A percentile compares a stretch with the other conserved stretches of the same genome.
phyloP scores from a whole-genome alignment of 2,888 invertebrate species.

The Cheilosia vernalis region DNA sequence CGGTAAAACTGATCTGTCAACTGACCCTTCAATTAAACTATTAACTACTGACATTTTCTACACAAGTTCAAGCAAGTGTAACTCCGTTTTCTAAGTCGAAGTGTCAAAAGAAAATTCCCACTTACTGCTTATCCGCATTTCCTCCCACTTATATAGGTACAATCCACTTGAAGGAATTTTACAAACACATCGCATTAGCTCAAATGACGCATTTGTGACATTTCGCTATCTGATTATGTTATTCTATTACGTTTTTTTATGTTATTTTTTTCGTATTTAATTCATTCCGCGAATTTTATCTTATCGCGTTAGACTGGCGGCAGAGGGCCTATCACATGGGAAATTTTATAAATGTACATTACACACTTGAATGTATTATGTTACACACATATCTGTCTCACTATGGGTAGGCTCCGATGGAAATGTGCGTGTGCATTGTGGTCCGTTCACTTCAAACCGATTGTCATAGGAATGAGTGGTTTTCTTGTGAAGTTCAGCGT shows the following conservation, averaged over 20 bases:
- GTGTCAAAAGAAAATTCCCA: conserved; percentile 12
- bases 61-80: conserved; percentile 2
- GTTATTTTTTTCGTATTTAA: conserved; percentile 7
- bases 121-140: conserved; percentile 34
- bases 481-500: too few species aligned
- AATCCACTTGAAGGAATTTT: conserved; percentile 37
- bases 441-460: neutral
- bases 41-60: conserved; percentile 13
- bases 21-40: conserved; percentile 42
- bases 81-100: neutral
- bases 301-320: conserved; percentile 25
- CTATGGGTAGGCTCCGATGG: neutral
- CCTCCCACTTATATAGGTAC: conserved; percentile 8
- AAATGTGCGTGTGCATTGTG: neutral
- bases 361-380: neutral
- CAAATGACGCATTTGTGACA: conserved; percentile 48
- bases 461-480: too few species aligned
- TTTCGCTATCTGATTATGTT: conserved; percentile 24
- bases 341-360: neutral
- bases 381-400: neutral
- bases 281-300: conserved; percentile 50
- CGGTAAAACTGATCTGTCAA: conserved; percentile 16
- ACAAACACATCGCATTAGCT: conserved; percentile 41
- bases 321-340: conserved; percentile 13
- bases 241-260: conserved; percentile 1